These are phyloP conservation scores for Blera fallax DNA, from an alignment of 2,888 invertebrate genomes.

Conservation along the genomic window DNA sequence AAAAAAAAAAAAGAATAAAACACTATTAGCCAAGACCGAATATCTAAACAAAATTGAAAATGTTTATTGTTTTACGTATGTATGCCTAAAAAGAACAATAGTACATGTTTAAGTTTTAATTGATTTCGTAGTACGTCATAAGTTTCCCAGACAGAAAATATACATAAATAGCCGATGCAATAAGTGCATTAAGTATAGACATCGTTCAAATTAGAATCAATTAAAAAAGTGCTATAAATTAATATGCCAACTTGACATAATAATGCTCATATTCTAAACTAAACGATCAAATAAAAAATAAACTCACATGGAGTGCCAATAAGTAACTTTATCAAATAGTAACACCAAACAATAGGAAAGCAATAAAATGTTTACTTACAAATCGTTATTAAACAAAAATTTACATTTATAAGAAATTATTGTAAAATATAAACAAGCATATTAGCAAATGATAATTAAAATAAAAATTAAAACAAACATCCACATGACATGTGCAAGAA, in stretches of 20 bases:
- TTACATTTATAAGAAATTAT: slow-evolving; percentile 35
- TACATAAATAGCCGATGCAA: neutral
- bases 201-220: slow-evolving; percentile 33
- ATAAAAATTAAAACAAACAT: slow-evolving; percentile 31
- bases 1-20: no score
- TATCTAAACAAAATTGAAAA: neutral
- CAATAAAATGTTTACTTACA: slow-evolving; percentile 60
- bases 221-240: slow-evolving; percentile 11
- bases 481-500: slow-evolving; percentile 54
- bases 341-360: slow-evolving; percentile 58
- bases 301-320: slow-evolving; percentile 34
- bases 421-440: slow-evolving; percentile 54
- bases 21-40: neutral
- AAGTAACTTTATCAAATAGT: slow-evolving; percentile 48
- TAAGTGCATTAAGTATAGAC: neutral
- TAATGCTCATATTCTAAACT: slow-evolving; percentile 47
- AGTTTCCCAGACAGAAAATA: neutral
- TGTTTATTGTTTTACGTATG: neutral
- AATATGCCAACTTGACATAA: slow-evolving; percentile 17
- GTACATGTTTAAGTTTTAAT: neutral
- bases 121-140: neutral
- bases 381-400: slow-evolving; percentile 28
- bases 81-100: no score
- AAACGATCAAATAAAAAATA: slow-evolving; percentile 27
- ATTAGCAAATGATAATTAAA: slow-evolving; percentile 39